Conservation (phyloP, 1,140 invertebrate genomes). For the Probaryconus sp. region DNA sequence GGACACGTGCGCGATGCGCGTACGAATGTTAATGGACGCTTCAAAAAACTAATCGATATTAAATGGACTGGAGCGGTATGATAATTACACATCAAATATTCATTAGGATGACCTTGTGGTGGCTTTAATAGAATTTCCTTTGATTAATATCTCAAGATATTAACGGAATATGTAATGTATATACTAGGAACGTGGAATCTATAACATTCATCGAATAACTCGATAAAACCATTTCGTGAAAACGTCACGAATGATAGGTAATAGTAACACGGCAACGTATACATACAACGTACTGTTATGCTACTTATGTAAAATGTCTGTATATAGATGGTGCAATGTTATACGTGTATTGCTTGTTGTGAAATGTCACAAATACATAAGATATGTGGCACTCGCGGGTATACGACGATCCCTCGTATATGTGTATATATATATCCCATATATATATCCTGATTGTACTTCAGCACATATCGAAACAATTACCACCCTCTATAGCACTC, state of each 20-base stretch:
- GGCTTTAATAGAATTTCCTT: conserved; percentile 47
- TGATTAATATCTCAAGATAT: conserved; percentile 46
- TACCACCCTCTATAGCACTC: conserved; percentile 26
- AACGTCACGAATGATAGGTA: too few relatives aligned
- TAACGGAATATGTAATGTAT: conserved; percentile 43
- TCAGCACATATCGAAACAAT: conserved; percentile 36
- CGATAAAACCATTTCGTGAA: not conserved
- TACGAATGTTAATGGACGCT: conserved; percentile 37
- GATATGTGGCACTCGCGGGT: conserved; percentile 24
- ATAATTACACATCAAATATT: conserved; percentile 50
- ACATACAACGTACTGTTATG: too few relatives aligned
- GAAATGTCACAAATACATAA: not conserved
- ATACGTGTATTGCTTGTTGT: too few relatives aligned
- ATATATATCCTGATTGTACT: conserved; percentile 36
- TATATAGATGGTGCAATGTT: too few relatives aligned
- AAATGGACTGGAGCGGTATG: conserved; percentile 43
- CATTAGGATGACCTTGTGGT: conserved; percentile 43
- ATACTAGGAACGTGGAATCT: conserved; percentile 17
- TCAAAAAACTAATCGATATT: conserved; percentile 46
- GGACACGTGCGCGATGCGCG: not conserved
- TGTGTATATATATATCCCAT: conserved; percentile 25
- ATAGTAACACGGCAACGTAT: too few relatives aligned
- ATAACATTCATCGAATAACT: conserved; percentile 26
- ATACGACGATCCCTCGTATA: conserved; percentile 1
- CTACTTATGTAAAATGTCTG: not conserved